Base-by-base conservation (phyloP, 2,888 invertebrate species). In the Drosophila neoperkinsi region DNA sequence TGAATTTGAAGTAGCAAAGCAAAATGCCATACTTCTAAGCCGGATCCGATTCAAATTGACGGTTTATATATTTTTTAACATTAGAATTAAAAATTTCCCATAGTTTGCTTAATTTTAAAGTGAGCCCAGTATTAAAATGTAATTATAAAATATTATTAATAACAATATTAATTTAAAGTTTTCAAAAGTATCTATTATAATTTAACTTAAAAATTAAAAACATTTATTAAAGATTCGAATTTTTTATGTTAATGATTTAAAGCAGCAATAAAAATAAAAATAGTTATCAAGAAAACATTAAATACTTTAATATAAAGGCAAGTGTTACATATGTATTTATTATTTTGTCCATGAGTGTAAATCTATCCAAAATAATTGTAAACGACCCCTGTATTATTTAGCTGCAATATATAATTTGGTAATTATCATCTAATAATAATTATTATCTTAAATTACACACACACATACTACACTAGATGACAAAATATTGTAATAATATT, bases 401-500 rank as follows among this genome's bases (percentile, higher is more conserved):
- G 31, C 31, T 51, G n/a, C 13, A 18, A 18, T 50, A 18, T 30
- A 11, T 50, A 50, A 30, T 30, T 50, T 18, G 18, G 16, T 6
- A 50, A 28, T 18, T 30, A 50, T 18, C 28, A 11, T 30, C n/a
- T n/a, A 30, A 16, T 25, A 46, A 25, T 46, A 46, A 25, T 16
- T 46, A 56, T n/a, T 28, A 13, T 30, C 13, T 56, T 28, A 38
- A 38, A 38, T 56, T 38, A 56, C 34, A 59, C 30, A 55, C 31
- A 21, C 34, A 50, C 50, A 49, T 58, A 58, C 21, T 56, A 53
- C 30, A 43, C 34, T 28, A 28, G 25, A 58, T 46, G 30, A 41
- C 34, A 33, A 55, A 28, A 28, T 36, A 74, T 52, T 58, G 57
- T 77, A 68, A 58, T 36, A 53, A 61, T 61, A 63, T 36, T 10